Percentiles rank a stretch among this genome's conserved stretches.
Evolutionary conservation across 2,797 vertebrate genomes (phyloP).

Genomic region (Meriones psammophilus): DNA sequence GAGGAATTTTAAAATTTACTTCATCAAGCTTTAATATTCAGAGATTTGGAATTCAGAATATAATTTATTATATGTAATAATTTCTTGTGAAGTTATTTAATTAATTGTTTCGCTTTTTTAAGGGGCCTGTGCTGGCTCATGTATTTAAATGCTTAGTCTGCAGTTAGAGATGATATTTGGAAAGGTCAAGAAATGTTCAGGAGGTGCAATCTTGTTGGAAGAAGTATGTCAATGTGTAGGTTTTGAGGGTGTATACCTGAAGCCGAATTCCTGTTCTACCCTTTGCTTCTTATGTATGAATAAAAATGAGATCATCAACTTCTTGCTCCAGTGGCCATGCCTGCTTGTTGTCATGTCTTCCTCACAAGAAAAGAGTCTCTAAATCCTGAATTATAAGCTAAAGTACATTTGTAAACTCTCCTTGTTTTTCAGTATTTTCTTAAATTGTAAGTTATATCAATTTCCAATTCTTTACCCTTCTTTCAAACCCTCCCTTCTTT

Average conservation of each 20-base stretch:
- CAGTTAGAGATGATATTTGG: background rate
- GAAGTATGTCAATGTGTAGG: background rate
- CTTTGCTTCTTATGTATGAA: background rate
- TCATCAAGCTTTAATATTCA: background rate
- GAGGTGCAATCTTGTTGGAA: background rate
- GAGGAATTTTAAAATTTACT: background rate
- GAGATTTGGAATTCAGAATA: background rate
- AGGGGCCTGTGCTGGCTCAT: background rate
- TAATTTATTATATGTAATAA: background rate
- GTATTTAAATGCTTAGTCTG: background rate
- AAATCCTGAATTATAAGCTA: background rate
- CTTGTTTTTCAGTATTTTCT: background rate
- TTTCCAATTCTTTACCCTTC: background rate
- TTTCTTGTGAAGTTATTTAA: background rate
- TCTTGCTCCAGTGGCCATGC: fast-evolving
- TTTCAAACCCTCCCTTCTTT: background rate
- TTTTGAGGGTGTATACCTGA: background rate
- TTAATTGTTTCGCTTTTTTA: background rate
- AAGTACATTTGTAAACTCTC: background rate
- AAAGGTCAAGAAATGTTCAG: background rate
- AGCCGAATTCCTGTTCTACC: background rate
- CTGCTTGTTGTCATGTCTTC: background rate
- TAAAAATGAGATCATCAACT: background rate
- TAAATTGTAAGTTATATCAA: background rate
- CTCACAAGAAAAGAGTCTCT: background rate